phyloP scores from a whole-genome alignment of 2,113 vertebrate genomes.

The Apteryx mantelli region DNA sequence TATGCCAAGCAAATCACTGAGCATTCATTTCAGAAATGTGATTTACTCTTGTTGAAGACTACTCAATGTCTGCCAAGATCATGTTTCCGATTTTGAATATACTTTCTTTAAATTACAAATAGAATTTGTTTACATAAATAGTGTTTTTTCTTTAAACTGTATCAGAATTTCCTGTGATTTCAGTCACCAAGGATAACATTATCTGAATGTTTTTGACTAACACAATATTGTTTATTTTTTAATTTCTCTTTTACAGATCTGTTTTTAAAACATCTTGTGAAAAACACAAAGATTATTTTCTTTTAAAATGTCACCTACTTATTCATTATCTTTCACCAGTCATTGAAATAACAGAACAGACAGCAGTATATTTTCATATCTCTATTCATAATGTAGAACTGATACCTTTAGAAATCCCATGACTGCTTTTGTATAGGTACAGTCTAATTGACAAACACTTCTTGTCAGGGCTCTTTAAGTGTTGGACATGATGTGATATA shows the following conservation, averaged over 20 bases:
- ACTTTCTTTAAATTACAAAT: not conserved
- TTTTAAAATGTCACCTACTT: not conserved
- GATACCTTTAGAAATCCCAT: not conserved
- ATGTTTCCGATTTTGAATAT: not conserved
- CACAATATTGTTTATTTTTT: not conserved
- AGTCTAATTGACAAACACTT: not conserved
- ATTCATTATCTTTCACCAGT: not conserved
- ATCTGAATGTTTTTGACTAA: not conserved
- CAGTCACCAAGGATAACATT: not conserved
- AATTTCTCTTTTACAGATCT: not conserved
- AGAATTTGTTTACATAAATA: not conserved
- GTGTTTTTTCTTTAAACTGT: not conserved
- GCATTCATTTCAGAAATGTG: not conserved
- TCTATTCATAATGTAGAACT: not conserved
- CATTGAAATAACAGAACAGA: not conserved
- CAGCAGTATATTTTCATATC: not conserved
- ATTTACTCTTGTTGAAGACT: not conserved
- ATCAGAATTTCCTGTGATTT: not conserved
- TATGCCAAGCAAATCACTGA: not conserved
- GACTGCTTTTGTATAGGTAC: not conserved
- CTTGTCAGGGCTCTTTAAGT: not conserved
- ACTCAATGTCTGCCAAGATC: not conserved
- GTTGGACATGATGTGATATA: fast-evolving
- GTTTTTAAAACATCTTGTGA: not conserved
- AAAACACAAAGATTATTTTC: not conserved